Evolutionary conservation across 2,888 invertebrate species (phyloP).

Genomic region (Lithophane leautieri): DNA sequence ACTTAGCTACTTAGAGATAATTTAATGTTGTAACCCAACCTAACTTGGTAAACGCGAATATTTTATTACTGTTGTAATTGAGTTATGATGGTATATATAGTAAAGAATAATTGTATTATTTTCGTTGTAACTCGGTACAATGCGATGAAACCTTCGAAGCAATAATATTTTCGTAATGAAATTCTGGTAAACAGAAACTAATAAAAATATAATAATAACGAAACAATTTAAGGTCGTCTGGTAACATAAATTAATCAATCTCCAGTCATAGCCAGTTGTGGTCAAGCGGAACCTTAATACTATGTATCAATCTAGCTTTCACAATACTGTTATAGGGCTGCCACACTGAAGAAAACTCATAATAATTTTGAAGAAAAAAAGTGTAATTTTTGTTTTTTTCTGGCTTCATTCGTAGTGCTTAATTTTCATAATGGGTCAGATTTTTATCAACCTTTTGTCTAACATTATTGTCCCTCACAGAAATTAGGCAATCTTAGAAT

Average conservation of each 20-base stretch:
- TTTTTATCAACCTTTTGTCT: not conserved
- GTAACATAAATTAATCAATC: constrained; percentile 30
- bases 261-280: constrained; percentile 33
- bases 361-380: not conserved
- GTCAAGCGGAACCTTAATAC: constrained; percentile 34
- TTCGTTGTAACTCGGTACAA: not conserved
- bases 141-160: not conserved
- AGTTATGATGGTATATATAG: too few relatives aligned
- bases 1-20: too few relatives aligned
- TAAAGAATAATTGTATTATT: not conserved
- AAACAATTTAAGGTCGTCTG: constrained; percentile 1
- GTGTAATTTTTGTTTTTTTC: not conserved
- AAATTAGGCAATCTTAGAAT: not conserved
- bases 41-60: not conserved
- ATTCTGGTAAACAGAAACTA: not conserved
- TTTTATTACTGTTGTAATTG: too few relatives aligned
- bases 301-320: constrained; percentile 30
- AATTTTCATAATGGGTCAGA: not conserved
- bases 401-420: not conserved
- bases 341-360: not conserved
- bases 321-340: constrained; percentile 24
- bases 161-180: not conserved
- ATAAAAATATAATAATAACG: not conserved
- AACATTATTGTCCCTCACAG: not conserved
- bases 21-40: not conserved